Evolutionary conservation across 2,113 vertebrate genomes (phyloP), one percentile per base, ranked within the genome.

Genomic region (Synchiropus splendidus): DNA sequence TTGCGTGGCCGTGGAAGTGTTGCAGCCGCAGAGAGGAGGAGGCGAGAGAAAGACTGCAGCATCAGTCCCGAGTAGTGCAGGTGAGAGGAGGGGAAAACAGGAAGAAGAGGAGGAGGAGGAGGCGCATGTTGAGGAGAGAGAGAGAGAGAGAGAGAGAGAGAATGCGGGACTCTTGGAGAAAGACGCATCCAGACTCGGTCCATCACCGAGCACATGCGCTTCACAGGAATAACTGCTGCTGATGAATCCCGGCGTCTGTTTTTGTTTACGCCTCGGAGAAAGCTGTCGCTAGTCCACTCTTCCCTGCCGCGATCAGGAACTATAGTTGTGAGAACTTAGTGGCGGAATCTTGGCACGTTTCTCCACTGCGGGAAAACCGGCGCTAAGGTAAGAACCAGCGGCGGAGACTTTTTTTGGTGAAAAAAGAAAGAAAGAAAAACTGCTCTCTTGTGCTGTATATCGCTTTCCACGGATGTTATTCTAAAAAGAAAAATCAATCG

Each of bases 21-120:
- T 64, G 82, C 76, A 75, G 80, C 81, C 85, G 82, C 75, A 84
- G 82, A 69, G 66, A 42, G 69, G 41, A 43, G 48, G 60, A 61
- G 78, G 54, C 47, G 50, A 78, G 51, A 79, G 59, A 72, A 84
- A 86, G 84, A 86, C 89, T 90, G 92, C 90, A 92, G 89, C 89
- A 91, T 92, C 89, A 85, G 86, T 87, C 87, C 85, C 86, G 79
- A 83, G 88, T 89, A 89, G 90, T 85, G 89, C 92, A 94, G 93
- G 90, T 92, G 89, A 88, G 77, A 85, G 74, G 81, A 72, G 61
- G 81, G 70, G 61, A 75, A 75, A 78, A 10, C 5, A 17, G 11
- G 39, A 60, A 39, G 54, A 61, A 41, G 50, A 58, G 52, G 51
- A 59, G 48, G 66, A 60, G 44, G 44, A 73, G 77, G 72, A 76